phyloP scores from a whole-genome alignment of 2,797 vertebrate species.

The Platalea minor region DNA sequence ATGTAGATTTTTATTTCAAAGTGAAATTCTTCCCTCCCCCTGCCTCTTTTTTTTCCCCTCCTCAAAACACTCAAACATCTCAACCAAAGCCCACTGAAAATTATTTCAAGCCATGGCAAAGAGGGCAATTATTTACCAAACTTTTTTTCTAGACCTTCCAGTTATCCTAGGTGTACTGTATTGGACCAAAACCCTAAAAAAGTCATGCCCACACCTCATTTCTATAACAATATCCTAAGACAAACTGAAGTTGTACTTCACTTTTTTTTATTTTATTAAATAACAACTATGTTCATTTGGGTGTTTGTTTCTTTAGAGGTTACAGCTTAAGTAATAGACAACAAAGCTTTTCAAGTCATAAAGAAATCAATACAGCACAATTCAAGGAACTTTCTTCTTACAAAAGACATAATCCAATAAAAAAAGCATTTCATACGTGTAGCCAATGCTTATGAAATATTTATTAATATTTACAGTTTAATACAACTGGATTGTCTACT shows the following conservation, averaged over 20 bases:
- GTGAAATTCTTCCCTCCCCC: not conserved
- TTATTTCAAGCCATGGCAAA: not conserved
- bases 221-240: not conserved
- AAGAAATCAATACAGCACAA: not conserved
- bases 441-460: not conserved
- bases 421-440: not conserved
- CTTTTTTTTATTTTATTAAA: not conserved
- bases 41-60: not conserved
- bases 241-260: not conserved
- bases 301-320: not conserved
- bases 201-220: not conserved
- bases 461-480: not conserved
- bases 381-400: not conserved
- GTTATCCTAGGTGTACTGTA: not conserved
- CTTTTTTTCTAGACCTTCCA: not conserved
- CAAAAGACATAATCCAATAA: not conserved
- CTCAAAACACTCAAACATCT: not conserved
- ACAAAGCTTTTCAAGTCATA: not conserved
- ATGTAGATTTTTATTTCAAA: not conserved
- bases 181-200: not conserved
- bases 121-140: not conserved
- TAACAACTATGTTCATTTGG: not conserved
- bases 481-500: not conserved
- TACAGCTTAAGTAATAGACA: not conserved
- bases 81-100: not conserved